Conservation (phyloP, 2,797 vertebrate species). For the Allobates femoralis region DNA sequence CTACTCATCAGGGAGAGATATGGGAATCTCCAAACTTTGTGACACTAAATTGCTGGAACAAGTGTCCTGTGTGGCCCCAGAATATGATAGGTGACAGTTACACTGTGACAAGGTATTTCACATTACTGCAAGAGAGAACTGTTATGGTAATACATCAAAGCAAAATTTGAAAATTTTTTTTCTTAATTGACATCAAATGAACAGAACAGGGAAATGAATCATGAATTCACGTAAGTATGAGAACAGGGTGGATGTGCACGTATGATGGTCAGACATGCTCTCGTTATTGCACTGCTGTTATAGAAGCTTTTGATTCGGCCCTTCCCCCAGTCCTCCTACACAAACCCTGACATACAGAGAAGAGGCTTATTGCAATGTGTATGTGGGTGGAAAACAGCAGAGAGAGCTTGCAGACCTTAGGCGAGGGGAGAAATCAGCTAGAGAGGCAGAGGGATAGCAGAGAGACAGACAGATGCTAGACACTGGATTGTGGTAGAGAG, state of each 20-base stretch:
- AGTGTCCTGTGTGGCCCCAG: neutral
- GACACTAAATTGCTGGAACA: neutral
- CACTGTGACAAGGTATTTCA: neutral
- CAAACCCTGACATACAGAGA: slow-evolving; percentile 74
- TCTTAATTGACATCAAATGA: neutral
- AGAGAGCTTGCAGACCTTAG: slow-evolving; percentile 53
- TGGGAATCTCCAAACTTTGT: neutral
- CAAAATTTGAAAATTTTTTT: neutral
- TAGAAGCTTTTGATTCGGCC: slow-evolving; percentile 87
- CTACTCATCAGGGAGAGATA: neutral
- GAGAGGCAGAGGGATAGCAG: slow-evolving; percentile 17
- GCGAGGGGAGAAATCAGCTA: slow-evolving; percentile 46
- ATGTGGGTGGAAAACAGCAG: slow-evolving; percentile 80
- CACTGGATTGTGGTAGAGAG: slow-evolving; percentile 1
- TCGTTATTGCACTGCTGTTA: slow-evolving; percentile 85
- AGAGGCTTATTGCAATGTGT: slow-evolving; percentile 75
- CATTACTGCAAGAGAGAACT: neutral
- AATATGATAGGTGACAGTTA: neutral
- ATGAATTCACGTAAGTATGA: neutral
- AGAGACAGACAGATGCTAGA: slow-evolving; percentile 26
- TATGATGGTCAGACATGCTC: slow-evolving; percentile 79
- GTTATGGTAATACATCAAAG: neutral
- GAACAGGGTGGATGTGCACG: neutral
- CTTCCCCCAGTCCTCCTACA: slow-evolving; percentile 87
- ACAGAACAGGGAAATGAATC: neutral